phyloP scores from a whole-genome alignment of 2,113 vertebrate genomes.

The Bubo scandiacus region DNA sequence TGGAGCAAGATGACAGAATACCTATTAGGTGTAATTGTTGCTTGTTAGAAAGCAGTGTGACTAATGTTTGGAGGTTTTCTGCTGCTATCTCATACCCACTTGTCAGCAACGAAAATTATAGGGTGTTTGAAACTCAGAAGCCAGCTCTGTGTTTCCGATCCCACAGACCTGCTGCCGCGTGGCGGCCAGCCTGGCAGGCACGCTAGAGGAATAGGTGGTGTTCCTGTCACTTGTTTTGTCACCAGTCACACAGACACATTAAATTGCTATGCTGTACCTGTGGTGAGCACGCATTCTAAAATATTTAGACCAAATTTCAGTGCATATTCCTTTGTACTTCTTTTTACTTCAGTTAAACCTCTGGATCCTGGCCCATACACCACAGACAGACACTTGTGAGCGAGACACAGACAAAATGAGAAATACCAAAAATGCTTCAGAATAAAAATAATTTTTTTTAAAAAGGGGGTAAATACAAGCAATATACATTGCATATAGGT shows the following conservation, averaged over 20 bases:
- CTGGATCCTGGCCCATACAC: accelerated
- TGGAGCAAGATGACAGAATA: not conserved
- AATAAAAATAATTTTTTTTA: not conserved
- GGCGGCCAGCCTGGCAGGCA: not conserved
- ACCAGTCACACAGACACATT: accelerated
- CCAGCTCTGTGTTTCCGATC: not conserved
- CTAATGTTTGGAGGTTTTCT: conserved; percentile 17
- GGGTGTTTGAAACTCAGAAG: not conserved
- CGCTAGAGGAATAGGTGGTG: not conserved
- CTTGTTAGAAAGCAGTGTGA: not conserved
- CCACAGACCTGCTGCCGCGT: accelerated
- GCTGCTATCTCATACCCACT: not conserved
- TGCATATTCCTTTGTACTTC: not conserved
- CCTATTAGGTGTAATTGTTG: not conserved
- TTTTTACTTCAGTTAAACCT: not conserved
- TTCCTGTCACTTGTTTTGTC: not conserved
- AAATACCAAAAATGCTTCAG: not conserved
- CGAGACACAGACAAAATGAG: not conserved
- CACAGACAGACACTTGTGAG: not conserved
- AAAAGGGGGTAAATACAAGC: not conserved
- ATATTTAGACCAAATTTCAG: not conserved
- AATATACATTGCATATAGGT: not conserved
- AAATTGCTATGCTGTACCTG: accelerated
- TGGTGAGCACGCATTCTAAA: not conserved
- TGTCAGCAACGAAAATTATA: conserved; percentile 17